Evolutionary conservation across 2,797 vertebrate species (phyloP).

Genomic region (Poliocrania exsul): DNA sequence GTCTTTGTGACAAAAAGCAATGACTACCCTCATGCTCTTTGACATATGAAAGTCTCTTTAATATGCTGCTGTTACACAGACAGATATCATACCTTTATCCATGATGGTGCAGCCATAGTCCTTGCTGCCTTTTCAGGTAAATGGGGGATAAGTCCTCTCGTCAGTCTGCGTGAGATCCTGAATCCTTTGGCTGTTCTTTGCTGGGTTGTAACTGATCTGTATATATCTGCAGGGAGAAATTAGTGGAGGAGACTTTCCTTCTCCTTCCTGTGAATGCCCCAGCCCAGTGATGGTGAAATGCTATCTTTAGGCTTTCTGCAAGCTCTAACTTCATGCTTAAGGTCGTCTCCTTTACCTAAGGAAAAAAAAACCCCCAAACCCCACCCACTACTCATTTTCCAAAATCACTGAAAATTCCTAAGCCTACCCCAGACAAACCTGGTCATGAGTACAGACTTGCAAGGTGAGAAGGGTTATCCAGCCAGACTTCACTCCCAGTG

Average conservation of each 20-base stretch:
- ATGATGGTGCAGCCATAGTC: neutral
- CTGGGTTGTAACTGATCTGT: neutral
- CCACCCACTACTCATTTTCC: neutral
- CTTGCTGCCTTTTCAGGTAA: neutral
- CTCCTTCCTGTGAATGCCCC: neutral
- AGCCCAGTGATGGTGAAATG: neutral
- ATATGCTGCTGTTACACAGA: neutral
- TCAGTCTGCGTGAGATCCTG: neutral
- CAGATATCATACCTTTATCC: neutral
- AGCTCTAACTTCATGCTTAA: neutral
- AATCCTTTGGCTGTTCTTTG: neutral
- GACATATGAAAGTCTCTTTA: neutral
- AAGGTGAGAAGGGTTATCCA: neutral
- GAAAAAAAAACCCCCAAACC: rapidly evolving
- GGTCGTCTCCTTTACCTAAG: neutral
- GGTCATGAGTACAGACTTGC: neutral
- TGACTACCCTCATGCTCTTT: neutral
- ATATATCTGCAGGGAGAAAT: neutral
- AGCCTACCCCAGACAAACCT: neutral
- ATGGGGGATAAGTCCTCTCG: neutral
- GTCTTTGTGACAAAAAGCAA: slow-evolving; percentile 28
- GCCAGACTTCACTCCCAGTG: neutral
- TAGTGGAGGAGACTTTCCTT: neutral
- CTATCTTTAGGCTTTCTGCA: neutral
- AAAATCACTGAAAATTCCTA: neutral